Conservation (phyloP, 2,113 vertebrate genomes). For the Thalassoma bifasciatum region DNA sequence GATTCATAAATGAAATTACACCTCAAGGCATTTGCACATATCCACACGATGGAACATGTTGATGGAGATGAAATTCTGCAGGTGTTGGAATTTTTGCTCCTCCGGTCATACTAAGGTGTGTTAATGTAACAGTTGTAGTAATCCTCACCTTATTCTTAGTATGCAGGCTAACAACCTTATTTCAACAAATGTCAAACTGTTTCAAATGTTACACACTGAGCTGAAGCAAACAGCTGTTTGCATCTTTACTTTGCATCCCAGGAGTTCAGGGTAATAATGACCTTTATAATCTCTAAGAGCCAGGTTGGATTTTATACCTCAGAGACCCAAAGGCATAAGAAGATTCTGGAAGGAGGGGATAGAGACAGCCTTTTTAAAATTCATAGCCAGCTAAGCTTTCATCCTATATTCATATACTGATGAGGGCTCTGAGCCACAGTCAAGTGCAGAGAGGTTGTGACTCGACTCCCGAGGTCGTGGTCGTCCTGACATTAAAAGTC, state of each 20-base stretch:
- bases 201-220: not conserved
- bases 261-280: constrained; percentile 1
- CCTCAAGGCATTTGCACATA: no score
- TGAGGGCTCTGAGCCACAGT: constrained; percentile 25
- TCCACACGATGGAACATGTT: no score
- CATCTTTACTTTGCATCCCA: not conserved
- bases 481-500: no score
- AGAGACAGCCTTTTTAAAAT: constrained; percentile 42
- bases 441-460: constrained; percentile 15
- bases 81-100: no score
- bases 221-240: not conserved
- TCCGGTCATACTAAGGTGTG: no score
- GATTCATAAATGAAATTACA: no score
- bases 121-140: no score
- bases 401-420: constrained; percentile 46
- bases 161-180: no score
- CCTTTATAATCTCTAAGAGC: not conserved
- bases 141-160: no score
- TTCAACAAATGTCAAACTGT: no score
- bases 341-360: not conserved
- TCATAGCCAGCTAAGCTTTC: constrained; percentile 49
- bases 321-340: not conserved
- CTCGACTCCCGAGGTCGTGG: no score
- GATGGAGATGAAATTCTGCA: no score
- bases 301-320: constrained; percentile 1